phyloP scores from a whole-genome alignment of 2,797 vertebrate genomes.

The Jordanella pulchra region DNA sequence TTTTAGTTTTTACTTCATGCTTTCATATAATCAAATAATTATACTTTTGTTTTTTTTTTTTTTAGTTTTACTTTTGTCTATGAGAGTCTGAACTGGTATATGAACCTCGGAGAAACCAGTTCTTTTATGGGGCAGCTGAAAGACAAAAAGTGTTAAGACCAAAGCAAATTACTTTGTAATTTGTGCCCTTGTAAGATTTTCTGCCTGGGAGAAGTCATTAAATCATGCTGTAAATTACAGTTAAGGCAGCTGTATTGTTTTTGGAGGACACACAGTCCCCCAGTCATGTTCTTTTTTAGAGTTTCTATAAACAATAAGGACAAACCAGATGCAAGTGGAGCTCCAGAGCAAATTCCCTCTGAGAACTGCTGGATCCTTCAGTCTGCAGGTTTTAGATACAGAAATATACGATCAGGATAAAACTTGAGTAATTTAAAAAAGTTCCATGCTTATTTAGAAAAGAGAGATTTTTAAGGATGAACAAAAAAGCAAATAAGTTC shows the following conservation, averaged over 20 bases:
- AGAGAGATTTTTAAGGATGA: background rate
- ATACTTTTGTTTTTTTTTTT: too few species aligned
- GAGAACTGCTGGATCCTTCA: constrained; percentile 15
- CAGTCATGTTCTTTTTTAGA: constrained; percentile 34
- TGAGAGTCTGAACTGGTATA: background rate
- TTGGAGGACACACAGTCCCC: constrained; percentile 28
- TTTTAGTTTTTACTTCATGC: background rate
- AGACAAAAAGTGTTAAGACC: constrained; percentile 11
- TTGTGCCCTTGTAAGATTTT: constrained; percentile 9
- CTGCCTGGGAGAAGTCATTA: constrained; percentile 18
- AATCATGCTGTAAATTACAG: constrained; percentile 36
- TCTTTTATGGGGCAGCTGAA: constrained; percentile 9
- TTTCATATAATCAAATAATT: background rate
- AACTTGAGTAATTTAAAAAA: constrained; percentile 10
- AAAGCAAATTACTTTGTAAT: constrained; percentile 19
- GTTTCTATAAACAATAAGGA: constrained; percentile 47
- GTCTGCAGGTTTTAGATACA: constrained; percentile 21
- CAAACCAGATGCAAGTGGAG: constrained; percentile 42
- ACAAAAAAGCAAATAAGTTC: constrained; percentile 4
- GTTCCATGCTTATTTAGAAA: constrained; percentile 5
- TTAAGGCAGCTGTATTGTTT: constrained; percentile 37
- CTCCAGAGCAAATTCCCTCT: constrained; percentile 40
- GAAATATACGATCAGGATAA: constrained; percentile 10
- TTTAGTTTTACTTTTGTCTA: background rate
- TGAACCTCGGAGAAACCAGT: background rate